Evolutionary conservation across 2,113 vertebrate genomes (phyloP), one percentile per base, ranked within the genome.

Genomic region (Mus musculus): DNA sequence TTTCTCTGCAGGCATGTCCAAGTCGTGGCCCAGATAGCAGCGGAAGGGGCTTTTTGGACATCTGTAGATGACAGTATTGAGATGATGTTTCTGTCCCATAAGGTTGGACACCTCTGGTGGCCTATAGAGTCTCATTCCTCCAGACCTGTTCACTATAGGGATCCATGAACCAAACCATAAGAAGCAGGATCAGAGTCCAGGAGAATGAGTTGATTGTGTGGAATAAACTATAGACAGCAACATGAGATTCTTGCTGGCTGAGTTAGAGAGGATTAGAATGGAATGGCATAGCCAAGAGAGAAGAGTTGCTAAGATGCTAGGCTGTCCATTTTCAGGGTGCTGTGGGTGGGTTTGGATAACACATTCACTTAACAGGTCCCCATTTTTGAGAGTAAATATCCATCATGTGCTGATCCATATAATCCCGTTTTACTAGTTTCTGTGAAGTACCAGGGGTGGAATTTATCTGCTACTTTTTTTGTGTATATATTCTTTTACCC

Each of bases 391-490:
- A 71, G 87, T 92, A 85, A 92, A 52, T 89, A 17, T 17, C 7
- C 63, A 22, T 93, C 28, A 73, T 49, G 12, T 17, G 24, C 56
- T 80, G 28, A 30, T 82, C 33, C 89, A 5, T 39, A 2, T 54
- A 56, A 49, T 76, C 88, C 3, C 3, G 22, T 65, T 93, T 93
- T 89, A 7, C 52, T 96, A 78, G 26, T 94, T 6, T 94, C 95
- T 78, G 36, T 63, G 30, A 76, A 42, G 42, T 93, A 61, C 54
- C 59, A 17, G 7, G 82, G 42, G 56, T 91, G 30, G 93, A 65
- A 22, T 63, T 81, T 7, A 80, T 39, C 67, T 88, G 8, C 80
- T 89, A 54, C 14, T 96, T 94, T 92, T 54, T 92, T 92, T 73
- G 10, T 88, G 10, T 85, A 1, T 89, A 54, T 92, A 61, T 78